Evolutionary conservation across 1,140 invertebrate species (phyloP), one percentile per base, ranked within the genome.

Genomic region (Pogonus chalceus): DNA sequence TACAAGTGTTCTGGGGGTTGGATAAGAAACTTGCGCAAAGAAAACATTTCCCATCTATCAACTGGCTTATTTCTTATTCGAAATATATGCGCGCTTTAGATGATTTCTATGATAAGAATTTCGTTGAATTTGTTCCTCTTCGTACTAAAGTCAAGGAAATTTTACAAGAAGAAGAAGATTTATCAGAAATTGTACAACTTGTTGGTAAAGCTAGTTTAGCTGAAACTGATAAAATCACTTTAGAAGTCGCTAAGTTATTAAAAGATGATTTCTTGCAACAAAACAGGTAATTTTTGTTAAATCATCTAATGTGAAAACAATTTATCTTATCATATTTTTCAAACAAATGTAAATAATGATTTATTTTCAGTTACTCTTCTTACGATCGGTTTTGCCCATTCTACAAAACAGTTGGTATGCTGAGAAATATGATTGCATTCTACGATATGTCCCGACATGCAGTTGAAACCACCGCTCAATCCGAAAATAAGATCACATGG

Each of bases 231-330:
- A 99, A 99, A 76, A 98, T 99, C 70, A 99, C 96, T 0, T 78
- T 99, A 24, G 97, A 99, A 78, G 93, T 99, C 39, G 96, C 97
- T 59, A 96, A 96, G 72, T 72, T 99, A 56, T 79, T 99, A 50
- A 99, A 99, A 72, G 97, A 99, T 69, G 97, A 99, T 79, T 99
- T 98, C 79, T 77, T 99, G 61, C 97, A 99, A 77, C 97, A 99
- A 74, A 96, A 95, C 79, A 90, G 89, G 78, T 88, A 72, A n/a
- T n/a, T n/a, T n/a, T n/a, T n/a, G n/a, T n/a, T n/a, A n/a, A n/a
- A n/a, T n/a, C n/a, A n/a, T 35, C 14, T 35, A 35, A 35, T 35
- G 7, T 35, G 31, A 9, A 35, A 35, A 35, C 7, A 9, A 14
- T 35, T 9, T 35, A 35, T 9, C 14, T 35, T 9, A 35, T 35